Base-by-base conservation (phyloP, 2,888 invertebrate species). In the Nezara viridula region DNA sequence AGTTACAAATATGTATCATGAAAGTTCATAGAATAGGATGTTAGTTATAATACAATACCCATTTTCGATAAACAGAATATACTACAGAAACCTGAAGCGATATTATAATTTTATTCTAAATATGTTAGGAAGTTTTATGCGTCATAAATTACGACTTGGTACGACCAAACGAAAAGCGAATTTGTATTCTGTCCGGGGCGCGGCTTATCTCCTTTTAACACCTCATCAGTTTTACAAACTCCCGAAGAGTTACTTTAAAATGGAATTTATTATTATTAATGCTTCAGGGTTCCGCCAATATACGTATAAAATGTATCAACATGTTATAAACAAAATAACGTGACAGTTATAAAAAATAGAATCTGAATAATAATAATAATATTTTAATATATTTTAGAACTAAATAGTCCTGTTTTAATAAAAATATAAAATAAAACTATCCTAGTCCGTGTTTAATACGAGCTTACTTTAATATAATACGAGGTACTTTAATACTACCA, bases 181-280 rank as follows among this genome's bases (percentile, higher is more conserved):
- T 81, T 47, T 81, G 81, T 81, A 81, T 81, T 81, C 81, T 47
- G n/a, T 1, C 44, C 40, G 12, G 10, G 24, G n/a, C 81, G 10
- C 81, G n/a, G 44, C 81, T 81, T 81, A 81, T 81, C 81, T 44
- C 81, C 81, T 47, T 81, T 81, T 44, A 40, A 81, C 81, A 81
- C 81, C 81, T 81, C 81, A 81, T 81, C 81, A 81, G 81, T 81
- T 81, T 81, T 47, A 81, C 81, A 40, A 81, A 81, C 81, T 81
- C 81, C n/a, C 19, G 14, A n/a, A 44, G 44, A 81, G 40, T 4
- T 81, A 47, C 81, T 44, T 44, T 40, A 47, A 12, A 81, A 44
- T 40, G 81, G 44, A 81, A 81, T 81, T 44, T 24, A 81, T 81
- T 81, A 47, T 81, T 81, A 81, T 81, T 81, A 81, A 81, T 37